phyloP scores from a whole-genome alignment of 2,113 vertebrate species.

The Prunella himalayana region DNA sequence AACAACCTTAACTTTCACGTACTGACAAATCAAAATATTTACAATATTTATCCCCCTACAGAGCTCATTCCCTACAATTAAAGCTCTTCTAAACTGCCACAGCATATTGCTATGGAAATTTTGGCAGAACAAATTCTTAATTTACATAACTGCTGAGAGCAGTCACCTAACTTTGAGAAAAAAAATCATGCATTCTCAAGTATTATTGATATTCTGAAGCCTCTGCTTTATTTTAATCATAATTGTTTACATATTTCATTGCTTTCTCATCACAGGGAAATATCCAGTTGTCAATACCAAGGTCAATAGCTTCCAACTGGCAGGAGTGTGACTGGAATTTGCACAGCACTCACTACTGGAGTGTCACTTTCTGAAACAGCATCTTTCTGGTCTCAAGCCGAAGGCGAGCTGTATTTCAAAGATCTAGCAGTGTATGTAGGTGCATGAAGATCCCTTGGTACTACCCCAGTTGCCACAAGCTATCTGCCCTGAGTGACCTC shows the following conservation, averaged over 20 bases:
- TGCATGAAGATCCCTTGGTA: neutral
- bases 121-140: constrained; percentile 16
- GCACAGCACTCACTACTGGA: neutral
- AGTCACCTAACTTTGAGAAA: neutral
- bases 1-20: neutral
- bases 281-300: neutral
- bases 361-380: neutral
- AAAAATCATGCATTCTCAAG: neutral
- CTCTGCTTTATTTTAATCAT: neutral
- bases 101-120: constrained; percentile 21
- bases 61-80: constrained; percentile 1
- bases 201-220: neutral
- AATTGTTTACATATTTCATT: neutral
- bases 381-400: neutral
- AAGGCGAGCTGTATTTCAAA: neutral
- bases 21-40: constrained; percentile 49
- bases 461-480: neutral
- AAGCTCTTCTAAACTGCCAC: neutral
- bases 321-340: neutral
- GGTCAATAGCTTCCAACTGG: neutral
- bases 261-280: neutral
- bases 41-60: neutral
- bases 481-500: neutral
- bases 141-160: constrained; percentile 1
- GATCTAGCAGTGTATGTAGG: too few relatives aligned